Evolutionary conservation across 2,113 vertebrate genomes (phyloP), one percentile per base, ranked within the genome.

Genomic region (Pterocles burchelli): DNA sequence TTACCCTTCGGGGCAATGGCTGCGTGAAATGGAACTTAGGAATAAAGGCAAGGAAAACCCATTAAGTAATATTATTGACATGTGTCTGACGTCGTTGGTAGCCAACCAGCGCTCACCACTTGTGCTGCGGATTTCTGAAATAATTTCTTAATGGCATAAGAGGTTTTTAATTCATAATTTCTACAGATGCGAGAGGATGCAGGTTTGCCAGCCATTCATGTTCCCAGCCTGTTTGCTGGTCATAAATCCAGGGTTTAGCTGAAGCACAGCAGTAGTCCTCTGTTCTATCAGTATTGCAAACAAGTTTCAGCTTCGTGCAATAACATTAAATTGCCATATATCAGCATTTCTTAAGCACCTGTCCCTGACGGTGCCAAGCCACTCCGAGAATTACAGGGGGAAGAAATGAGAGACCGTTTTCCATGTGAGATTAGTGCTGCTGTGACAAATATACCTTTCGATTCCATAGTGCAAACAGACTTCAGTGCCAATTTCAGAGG

Each of bases 21-120:
- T 85, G 77, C 54, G 36, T 88, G 88, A 84, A 97, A 92, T 95
- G 96, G 93, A 97, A 96, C 80, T 84, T 96, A 46, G 76, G 91
- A 96, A 96, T 91, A 97, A 88, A 93, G 85, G 94, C 71, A 82
- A 95, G 95, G 93, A 95, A 97, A 97, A 97, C 48, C 95, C 93
- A 96, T 97, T 84, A 96, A 91, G 96, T 96, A 88, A 95, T 85
- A 81, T 59, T 93, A 92, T 95, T 90, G 85, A 97, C 93, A 94
- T 57, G 94, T 4, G 11, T 62, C 92, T 97, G 96, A 97, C 58
- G 25, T 97, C 86, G 2, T 72, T 16, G 2, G 6, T 26, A 94
- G 80, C 96, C 94, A 97, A 97, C 92, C 96, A 89, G 90, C 6
- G 3, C n/a, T 90, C 1, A 15, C 86, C 85, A 79, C 68, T 94